Base-by-base conservation (phyloP, 1,140 invertebrate species). In the Ctenoplectra terminalis region DNA sequence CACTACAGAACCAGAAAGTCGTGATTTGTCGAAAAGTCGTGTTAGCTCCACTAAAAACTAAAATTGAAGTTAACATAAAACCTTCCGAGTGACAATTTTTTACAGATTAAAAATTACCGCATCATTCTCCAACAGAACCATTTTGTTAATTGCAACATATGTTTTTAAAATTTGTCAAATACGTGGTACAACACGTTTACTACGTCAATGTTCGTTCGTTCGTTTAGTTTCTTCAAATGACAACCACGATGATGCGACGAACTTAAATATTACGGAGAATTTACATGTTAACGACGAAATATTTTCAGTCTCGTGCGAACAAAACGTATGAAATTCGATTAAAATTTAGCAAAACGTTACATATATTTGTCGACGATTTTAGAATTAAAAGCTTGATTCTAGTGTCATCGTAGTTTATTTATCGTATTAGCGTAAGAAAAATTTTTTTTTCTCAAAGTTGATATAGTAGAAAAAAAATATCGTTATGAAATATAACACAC, bases 61-160 rank as follows among this genome's bases (percentile, higher is more conserved):
- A 90, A 95, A 95, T 82, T 48, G 82, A 85, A 89, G 87, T 73
- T 77, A 71, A 54, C 54, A 56, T 58, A 70, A 31, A 64, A 50
- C 34, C 54, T 15, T 64, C 40, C 13, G 31, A 52, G 52, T 23
- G 52, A 60, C 64, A 89, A 52, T 79, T 84, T 84, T 89, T 87
- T 43, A 15, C 5, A 50, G 0, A 64, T 58, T 3, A 79, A 84
- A 87, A 92, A 89, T 94, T 95, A 96, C 96, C 91, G 93, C 92
- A 88, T 96, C 96, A 89, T 96, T 96, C 79, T 95, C 94, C 89
- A 96, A 90, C 83, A 96, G 92, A 87, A 96, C 96, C 96, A 96
- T 96, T 90, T 77, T 88, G 88, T 86, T 60, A 52, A 69, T 37
- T 69, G 54, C 82, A 93, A 87, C 90, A 94, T 93, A 93, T 93